Base-by-base conservation (phyloP, 2,888 invertebrate genomes). In the Reticulitermes lucifugus region DNA sequence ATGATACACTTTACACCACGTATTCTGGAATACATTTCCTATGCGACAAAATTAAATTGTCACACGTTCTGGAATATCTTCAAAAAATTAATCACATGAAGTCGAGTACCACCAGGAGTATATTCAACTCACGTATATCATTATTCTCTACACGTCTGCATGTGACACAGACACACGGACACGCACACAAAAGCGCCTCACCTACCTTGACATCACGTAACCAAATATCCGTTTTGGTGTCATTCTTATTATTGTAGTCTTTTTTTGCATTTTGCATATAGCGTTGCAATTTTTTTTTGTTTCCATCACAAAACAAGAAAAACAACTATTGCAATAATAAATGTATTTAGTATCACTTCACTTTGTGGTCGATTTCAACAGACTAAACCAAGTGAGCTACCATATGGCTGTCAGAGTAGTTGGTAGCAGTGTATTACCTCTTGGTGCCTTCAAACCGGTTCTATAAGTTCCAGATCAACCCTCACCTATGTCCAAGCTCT, bases 191-290 rank as follows among this genome's bases (percentile, higher is more conserved):
- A 55, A 9, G 14, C 65, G 41, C 70, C 29, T 59, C 70, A 81
- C 81, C 65, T 81, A 81, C 81, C 81, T 81, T 25, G 43, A 70
- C 14, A 14, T 81, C 81, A 81, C 81, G 70, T 81, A 81, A 70
- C 70, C 46, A 70, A 51, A 70, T 81, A 70, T 81, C 81, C 81
- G 81, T 65, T 60, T 81, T 70, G n/a, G 46, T 51, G 77, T 77
- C 77, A 77, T 51, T 77, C 22, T 46, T n/a, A 77, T 46, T 25
- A 77, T 46, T 46, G 46, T 43, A 9, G 73, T 41, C 18, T 35
- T 21, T 35, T 5, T 21, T 41, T 41, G 29, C 7, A 73, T 73
- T 9, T 70, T 73, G 35, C 73, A 73, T 35, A 46, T 46, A 35
- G 35, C 35, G 35, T 35, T 35, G 35, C 35, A 35, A 35, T 46